Evolutionary conservation across 2,888 invertebrate genomes (phyloP), one percentile per base, ranked within the genome.

Genomic region (Koerneria pararmatus): DNA sequence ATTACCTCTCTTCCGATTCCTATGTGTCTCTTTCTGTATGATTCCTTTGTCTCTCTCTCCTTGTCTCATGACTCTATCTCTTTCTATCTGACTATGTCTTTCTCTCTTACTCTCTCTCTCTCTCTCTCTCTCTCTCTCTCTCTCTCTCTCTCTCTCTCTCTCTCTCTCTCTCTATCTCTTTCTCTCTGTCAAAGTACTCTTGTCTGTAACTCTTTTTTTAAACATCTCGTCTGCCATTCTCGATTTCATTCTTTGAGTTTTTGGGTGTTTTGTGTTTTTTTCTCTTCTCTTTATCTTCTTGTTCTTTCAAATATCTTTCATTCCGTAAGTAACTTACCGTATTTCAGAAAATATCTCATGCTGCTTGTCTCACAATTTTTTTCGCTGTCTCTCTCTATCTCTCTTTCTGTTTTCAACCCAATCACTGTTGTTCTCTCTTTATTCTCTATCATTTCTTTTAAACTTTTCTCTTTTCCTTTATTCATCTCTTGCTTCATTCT

Each of bases 201-300:
- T 32, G 15, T 29, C 58, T 58, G 15, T 58, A 3, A 22, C 57
- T 54, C n/a, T 35, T 37, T 58, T 41, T 31, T 41, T 41, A n/a
- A n/a, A 34, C 56, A 27, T 32, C 58, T 27, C 53, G 29, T 53
- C 58, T 27, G 46, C 29, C 58, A 31, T 22, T 1, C 8, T 6
- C 41, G 41, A 41, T 58, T 46, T 46, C 41, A 58, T 58, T 41
- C 58, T 27, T 41, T 58, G 41, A 58, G 46, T 58, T 46, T 41
- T 46, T 29, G 37, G 37, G 58, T 58, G 46, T 46, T 37, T 32
- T 58, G 19, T 41, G 29, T 41, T 27, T 27, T 35, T 37, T 27
- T 37, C 27, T 46, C 19, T 41, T 15, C 19, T 41, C 41, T 41
- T 41, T 15, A 41, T 41, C 41, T 41, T 41, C 41, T 41, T n/a